Conservation (phyloP, 2,113 vertebrate genomes). For the Rousettus leschenaultii region DNA sequence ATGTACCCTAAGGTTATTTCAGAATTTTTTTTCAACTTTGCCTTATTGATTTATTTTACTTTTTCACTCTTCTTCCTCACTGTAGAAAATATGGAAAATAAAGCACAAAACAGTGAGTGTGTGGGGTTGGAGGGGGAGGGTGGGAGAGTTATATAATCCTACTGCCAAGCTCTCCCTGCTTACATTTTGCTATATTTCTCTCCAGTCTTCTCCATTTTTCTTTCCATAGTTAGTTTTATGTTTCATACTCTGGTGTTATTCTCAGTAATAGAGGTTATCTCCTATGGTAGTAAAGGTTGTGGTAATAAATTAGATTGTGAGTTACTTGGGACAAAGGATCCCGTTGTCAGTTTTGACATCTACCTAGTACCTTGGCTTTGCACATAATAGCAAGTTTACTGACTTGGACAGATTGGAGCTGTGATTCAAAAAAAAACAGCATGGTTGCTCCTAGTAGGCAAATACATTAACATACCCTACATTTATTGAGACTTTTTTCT, state of each 20-base stretch:
- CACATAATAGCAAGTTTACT: background rate
- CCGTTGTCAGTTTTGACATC: background rate
- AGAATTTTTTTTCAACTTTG: background rate
- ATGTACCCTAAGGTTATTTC: background rate
- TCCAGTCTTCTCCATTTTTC: background rate
- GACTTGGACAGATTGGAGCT: background rate
- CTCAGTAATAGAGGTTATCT: background rate
- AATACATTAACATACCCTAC: background rate
- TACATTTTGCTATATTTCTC: background rate
- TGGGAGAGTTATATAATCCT: background rate
- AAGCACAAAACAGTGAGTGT: background rate
- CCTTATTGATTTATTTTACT: background rate
- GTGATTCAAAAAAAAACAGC: background rate
- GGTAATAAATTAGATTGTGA: background rate
- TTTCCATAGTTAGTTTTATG: background rate
- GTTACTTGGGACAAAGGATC: background rate
- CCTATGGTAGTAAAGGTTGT: background rate
- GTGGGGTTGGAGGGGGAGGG: fast-evolving
- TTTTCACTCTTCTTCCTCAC: background rate
- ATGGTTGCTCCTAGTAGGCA: background rate
- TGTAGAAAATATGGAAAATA: background rate
- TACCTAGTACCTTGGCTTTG: background rate
- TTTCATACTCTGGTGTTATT: constrained; percentile 16
- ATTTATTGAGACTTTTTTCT: background rate
- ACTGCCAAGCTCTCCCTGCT: background rate